Evolutionary conservation across 2,888 invertebrate species (phyloP).

Genomic region (Sesamia inferens): DNA sequence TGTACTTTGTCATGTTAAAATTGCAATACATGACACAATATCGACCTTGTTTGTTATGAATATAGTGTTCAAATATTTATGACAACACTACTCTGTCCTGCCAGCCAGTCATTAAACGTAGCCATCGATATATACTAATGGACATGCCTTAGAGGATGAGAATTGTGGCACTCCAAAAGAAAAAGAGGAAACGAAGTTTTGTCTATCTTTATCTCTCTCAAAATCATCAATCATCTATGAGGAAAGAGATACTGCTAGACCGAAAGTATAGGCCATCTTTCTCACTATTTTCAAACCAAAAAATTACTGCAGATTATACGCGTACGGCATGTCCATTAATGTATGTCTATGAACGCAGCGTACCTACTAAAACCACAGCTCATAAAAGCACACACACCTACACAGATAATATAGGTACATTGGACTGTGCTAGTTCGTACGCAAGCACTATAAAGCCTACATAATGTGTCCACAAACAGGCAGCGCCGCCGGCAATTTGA

Average conservation of each 20-base stretch:
- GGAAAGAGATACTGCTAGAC: no score
- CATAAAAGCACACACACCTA: neutral
- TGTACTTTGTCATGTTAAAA: neutral
- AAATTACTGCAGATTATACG: no score
- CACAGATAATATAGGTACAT: neutral
- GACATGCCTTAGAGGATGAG: no score
- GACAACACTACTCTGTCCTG: neutral
- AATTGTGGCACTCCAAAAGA: no score
- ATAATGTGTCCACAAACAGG: constrained; percentile 45
- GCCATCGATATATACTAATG: no score
- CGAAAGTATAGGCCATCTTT: no score
- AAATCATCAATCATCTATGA: no score
- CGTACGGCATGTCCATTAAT: no score
- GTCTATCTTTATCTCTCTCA: no score
- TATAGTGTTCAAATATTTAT: neutral
- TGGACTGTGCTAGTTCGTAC: constrained; percentile 6
- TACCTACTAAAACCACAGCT: constrained; percentile 6
- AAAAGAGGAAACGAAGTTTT: no score
- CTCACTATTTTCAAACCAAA: no score
- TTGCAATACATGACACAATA: no score
- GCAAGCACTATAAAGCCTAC: constrained; percentile 18
- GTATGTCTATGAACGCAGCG: neutral
- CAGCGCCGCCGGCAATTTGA: constrained; percentile 49
- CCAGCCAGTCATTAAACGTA: neutral
- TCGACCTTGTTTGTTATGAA: neutral